These are phyloP conservation scores for Araneus ventricosus DNA, from an alignment of 1,140 invertebrate species.

Conservation along the genomic window DNA sequence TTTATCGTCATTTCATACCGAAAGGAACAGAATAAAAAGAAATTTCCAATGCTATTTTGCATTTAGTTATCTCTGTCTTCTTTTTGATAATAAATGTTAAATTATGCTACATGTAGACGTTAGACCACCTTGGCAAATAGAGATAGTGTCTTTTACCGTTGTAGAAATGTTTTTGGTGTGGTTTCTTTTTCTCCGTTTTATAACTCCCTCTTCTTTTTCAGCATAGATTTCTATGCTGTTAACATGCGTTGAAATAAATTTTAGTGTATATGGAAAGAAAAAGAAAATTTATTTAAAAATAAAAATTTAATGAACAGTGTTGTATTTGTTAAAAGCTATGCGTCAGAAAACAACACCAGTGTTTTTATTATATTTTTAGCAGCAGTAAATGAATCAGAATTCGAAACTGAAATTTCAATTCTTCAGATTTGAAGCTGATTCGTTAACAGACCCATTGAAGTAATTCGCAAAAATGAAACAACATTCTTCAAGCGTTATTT, in stretches of 20 bases:
- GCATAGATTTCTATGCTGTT: neutral
- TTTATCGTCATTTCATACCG: neutral
- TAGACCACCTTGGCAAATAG: neutral
- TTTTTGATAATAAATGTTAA: slow-evolving; percentile 16
- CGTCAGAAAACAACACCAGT: too few species aligned
- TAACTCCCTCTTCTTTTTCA: neutral
- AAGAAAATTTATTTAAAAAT: too few species aligned
- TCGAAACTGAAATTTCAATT: too few species aligned
- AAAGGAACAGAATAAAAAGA: neutral
- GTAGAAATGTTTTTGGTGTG: neutral
- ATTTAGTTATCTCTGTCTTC: neutral
- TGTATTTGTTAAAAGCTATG: too few species aligned
- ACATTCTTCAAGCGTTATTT: too few species aligned
- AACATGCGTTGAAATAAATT: neutral
- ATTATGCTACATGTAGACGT: neutral
- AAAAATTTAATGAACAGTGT: too few species aligned
- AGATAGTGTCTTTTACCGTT: neutral
- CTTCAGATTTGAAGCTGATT: too few species aligned
- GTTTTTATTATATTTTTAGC: too few species aligned
- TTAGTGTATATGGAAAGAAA: too few species aligned
- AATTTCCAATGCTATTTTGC: neutral
- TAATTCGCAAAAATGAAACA: too few species aligned
- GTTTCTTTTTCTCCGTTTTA: neutral
- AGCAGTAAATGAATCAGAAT: too few species aligned
- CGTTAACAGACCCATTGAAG: too few species aligned